These are phyloP conservation scores for Eurytoma californica DNA, from an alignment of 2,888 invertebrate species.

Conservation along the genomic window DNA sequence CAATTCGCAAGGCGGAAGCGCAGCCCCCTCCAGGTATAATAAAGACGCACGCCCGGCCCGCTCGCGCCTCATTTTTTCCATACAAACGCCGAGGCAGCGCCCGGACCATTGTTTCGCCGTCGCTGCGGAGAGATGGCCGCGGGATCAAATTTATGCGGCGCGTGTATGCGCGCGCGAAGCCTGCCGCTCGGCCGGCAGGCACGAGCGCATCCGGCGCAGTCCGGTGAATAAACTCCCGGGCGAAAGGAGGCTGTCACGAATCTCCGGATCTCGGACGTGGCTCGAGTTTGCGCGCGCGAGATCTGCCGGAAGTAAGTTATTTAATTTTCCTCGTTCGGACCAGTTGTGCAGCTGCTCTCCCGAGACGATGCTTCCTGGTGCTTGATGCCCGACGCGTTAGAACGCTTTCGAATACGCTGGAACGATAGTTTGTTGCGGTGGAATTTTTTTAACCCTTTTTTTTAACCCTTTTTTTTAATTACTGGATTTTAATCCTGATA, in stretches of 20 bases:
- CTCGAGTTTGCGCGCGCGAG: neutral
- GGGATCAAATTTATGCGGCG: constrained; percentile 12
- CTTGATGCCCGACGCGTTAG: too few species aligned
- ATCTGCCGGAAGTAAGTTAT: too few species aligned
- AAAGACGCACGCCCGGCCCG: constrained; percentile 14
- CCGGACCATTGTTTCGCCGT: constrained; percentile 30
- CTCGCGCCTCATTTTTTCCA: constrained; percentile 16
- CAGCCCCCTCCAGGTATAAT: constrained; percentile 12
- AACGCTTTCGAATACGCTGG: too few species aligned
- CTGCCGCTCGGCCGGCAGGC: neutral
- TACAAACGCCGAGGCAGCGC: neutral
- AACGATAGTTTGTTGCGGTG: too few species aligned
- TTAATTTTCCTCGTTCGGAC: too few species aligned
- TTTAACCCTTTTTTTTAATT: too few species aligned
- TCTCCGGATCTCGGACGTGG: neutral
- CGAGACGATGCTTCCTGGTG: too few species aligned
- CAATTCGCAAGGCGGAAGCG: neutral
- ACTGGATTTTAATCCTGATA: too few species aligned
- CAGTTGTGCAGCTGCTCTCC: too few species aligned
- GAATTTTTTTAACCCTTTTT: too few species aligned
- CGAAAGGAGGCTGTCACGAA: too few species aligned
- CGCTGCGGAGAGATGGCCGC: neutral
- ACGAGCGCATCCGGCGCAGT: too few species aligned
- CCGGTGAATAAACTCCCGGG: neutral
- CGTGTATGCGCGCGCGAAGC: neutral